Percentiles rank a stretch among this genome's conserved stretches.
These are phyloP conservation scores for Idaea biselata DNA, from an alignment of 2,888 invertebrate genomes.

Conservation along the genomic window DNA sequence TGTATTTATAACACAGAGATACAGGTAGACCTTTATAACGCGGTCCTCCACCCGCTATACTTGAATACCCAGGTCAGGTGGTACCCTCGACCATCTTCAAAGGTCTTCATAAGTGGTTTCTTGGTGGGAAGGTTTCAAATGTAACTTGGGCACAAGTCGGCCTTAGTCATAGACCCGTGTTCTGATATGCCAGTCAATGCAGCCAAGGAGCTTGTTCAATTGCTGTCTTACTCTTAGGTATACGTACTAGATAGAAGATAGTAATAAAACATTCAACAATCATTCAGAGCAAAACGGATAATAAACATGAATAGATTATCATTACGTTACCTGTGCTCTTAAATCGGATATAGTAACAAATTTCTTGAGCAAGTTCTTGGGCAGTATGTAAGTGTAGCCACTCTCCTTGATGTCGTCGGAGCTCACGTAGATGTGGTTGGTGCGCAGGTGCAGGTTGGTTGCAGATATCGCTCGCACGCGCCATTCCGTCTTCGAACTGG, in stretches of 20 bases:
- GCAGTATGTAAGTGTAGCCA: slow-evolving; percentile 96
- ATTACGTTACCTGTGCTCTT: slow-evolving; percentile 88
- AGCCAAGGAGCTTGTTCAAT: too few relatives aligned
- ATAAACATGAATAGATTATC: too few relatives aligned
- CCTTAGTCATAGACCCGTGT: too few relatives aligned
- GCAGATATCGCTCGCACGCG: slow-evolving; percentile 98
- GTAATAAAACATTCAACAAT: slow-evolving; percentile 1
- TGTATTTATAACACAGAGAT: not conserved
- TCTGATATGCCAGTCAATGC: too few relatives aligned
- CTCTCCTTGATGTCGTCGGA: slow-evolving; percentile 99
- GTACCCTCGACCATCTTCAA: too few relatives aligned
- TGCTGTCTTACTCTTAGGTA: too few relatives aligned
- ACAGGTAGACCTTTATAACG: not conserved
- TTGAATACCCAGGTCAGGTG: too few relatives aligned
- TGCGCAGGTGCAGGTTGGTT: slow-evolving; percentile 97
- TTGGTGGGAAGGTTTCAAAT: too few relatives aligned
- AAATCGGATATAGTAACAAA: slow-evolving; percentile 99
- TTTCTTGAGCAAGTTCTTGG: slow-evolving; percentile 98
- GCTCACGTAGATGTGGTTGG: slow-evolving; percentile 99
- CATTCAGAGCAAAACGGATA: not conserved
- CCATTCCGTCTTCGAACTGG: slow-evolving; percentile 99
- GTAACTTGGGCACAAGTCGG: too few relatives aligned
- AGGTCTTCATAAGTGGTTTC: too few relatives aligned
- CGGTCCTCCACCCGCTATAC: not conserved
- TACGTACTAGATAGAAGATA: too few relatives aligned